Base-by-base conservation (phyloP, 1,140 invertebrate genomes). In the Sycophila sp. region DNA sequence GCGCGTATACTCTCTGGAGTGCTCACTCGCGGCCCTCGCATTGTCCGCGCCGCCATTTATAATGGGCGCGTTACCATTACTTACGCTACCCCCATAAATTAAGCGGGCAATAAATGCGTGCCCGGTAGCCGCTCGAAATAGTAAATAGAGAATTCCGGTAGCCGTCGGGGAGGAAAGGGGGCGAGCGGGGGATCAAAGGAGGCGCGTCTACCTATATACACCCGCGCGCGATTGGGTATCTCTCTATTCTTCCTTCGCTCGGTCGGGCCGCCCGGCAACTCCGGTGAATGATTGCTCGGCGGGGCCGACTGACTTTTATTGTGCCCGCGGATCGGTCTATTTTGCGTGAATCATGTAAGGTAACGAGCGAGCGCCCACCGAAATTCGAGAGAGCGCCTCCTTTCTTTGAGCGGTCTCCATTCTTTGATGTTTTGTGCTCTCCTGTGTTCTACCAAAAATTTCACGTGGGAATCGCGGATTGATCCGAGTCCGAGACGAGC, bases 131-230 rank as follows among this genome's bases (percentile, higher is more conserved):
- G 13, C 26, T 68, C 80, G 72, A 79, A 79, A 79, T 77, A 78
- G 78, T 75, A 75, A 79, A 82, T 82, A 83, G 79, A 76, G 78
- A 81, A 83, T 83, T 80, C 80, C 80, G 78, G 81, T 83, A 83
- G 81, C 75, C 71, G 68, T 28, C 26, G 6, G 51, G n/a, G n/a
- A 7, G 24, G 8, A 24, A n/a, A 30, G 13, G 13, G 36, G 24
- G 28, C 42, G 28, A 15, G 13, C 6, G 13, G 36, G 30, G 40
- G 65, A 68, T 68, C 65, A 68, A 68, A 68, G 65, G 32, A 7
- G 30, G 22, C 19, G 24, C 22, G 19, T 24, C 7, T 17, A 13
- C 13, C 2, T 19, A 19, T 47, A 47, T 11, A 22, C 42, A 47
- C 42, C n/a, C 5, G 30, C 51, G 28, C 15, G 53, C 8, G 45